Base-by-base conservation (phyloP, 2,888 invertebrate genomes). In the Pollenia angustigena region DNA sequence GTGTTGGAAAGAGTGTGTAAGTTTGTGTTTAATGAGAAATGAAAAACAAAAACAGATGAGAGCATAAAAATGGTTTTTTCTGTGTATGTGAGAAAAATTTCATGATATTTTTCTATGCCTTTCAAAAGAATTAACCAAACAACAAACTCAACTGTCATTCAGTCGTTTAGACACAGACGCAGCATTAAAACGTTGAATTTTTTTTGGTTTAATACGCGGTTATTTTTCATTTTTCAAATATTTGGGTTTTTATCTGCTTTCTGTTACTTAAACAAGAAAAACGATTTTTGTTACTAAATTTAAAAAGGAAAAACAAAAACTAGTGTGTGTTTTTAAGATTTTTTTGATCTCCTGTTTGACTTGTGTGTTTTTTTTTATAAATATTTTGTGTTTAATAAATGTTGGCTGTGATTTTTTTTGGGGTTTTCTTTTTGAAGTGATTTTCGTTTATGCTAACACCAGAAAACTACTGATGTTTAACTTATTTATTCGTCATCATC, bases 121-220 rank as follows among this genome's bases (percentile, higher is more conserved):
- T 44, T 60, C 42, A 52, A 32, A 6, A 74, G 72, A 74, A 81
- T 42, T 76, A 82, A 79, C 82, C 54, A 85, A 80, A n/a, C 78
- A 82, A 62, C 75, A 40, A 81, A 80, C 46, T 81, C 60, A 82
- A 76, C 76, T 82, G 84, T 60, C 87, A 81, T 78, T 87, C 81
- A 87, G 87, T 87, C 81, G 87, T 78, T 81, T 64, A 87, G 81
- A 46, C 81, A 87, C 84, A 87, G 78, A 84, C 87, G 87, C 78
- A 84, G 84, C 84, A 84, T 87, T 87, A 84, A 84, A 84, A 87
- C 87, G 87, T 87, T 56, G 18, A 16, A 76, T 62, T 78, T 84
- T 60, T 46, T 23, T 58, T 23, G 14, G 14, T 62, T 83, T 46
- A 64, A 84, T 44, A 74, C 81, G 81, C 69, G 72, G 84, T 42